A percentile compares a stretch with the other conserved stretches of the same genome.
phyloP scores from a whole-genome alignment of 2,113 vertebrate genomes.

The Boleophthalmus pectinirostris region DNA sequence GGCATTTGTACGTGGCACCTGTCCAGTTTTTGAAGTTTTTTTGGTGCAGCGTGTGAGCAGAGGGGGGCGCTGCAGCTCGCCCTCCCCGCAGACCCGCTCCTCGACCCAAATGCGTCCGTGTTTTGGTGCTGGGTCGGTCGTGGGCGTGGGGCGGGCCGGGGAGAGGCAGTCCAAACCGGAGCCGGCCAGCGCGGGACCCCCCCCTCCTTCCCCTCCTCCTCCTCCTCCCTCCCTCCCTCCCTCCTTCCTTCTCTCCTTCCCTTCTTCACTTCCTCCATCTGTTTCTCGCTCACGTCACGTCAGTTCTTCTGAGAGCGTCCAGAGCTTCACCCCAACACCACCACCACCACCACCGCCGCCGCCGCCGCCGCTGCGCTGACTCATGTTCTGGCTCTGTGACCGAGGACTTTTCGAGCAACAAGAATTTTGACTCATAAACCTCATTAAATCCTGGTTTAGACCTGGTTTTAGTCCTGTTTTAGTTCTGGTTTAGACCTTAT shows the following conservation, averaged over 20 bases:
- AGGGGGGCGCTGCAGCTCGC: neutral
- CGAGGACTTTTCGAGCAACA: too few relatives aligned
- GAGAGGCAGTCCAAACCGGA: conserved; percentile 78
- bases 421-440: too few relatives aligned
- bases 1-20: neutral
- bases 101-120: conserved; percentile 26
- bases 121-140: conserved; percentile 8
- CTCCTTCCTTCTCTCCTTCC: conserved; percentile 35
- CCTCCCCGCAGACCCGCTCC: neutral
- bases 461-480: too few relatives aligned
- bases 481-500: too few relatives aligned
- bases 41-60: too few relatives aligned
- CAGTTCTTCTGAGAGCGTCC: too few relatives aligned
- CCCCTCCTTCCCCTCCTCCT: neutral
- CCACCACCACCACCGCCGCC: too few relatives aligned
- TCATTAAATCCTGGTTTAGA: too few relatives aligned
- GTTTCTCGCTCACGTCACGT: conserved; percentile 14
- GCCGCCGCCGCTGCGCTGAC: too few relatives aligned
- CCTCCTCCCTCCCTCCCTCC: conserved; percentile 35
- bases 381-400: too few relatives aligned
- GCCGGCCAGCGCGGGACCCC: conserved; percentile 64
- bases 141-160: conserved; percentile 41
- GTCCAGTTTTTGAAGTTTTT: too few relatives aligned
- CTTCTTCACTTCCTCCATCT: conserved; percentile 51
- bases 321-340: too few relatives aligned